These are phyloP conservation scores for Oscheius myriophilus DNA, from an alignment of 2,888 invertebrate genomes.

Conservation along the genomic window DNA sequence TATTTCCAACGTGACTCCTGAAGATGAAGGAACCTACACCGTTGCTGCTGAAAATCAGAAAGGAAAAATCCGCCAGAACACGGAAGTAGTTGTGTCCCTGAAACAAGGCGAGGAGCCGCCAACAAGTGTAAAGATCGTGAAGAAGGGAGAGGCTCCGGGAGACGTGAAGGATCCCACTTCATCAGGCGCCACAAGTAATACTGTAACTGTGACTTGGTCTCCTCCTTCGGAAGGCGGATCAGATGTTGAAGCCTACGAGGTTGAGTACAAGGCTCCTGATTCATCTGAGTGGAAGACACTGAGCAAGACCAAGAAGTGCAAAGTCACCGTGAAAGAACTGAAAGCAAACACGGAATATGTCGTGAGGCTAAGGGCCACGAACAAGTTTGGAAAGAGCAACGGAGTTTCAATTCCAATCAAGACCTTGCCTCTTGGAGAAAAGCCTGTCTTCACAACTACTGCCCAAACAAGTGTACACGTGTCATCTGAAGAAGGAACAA, in stretches of 20 bases:
- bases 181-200: slow-evolving; percentile 32
- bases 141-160: slow-evolving; percentile 37
- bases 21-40: slow-evolving; percentile 93
- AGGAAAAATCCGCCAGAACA: slow-evolving; percentile 52
- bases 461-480: slow-evolving; percentile 34
- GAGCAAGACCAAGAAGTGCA: slow-evolving; percentile 37
- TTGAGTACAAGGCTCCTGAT: slow-evolving; percentile 57
- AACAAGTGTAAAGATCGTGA: slow-evolving; percentile 35
- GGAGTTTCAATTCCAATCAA: slow-evolving; percentile 38
- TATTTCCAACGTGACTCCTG: slow-evolving; percentile 89
- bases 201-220: slow-evolving; percentile 43
- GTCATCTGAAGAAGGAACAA: slow-evolving; percentile 46
- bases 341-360: slow-evolving; percentile 58
- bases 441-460: slow-evolving; percentile 38
- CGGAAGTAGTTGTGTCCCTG: slow-evolving; percentile 43
- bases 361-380: slow-evolving; percentile 52
- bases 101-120: slow-evolving; percentile 34
- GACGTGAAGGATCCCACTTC: slow-evolving; percentile 32
- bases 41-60: slow-evolving; percentile 76
- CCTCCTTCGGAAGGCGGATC: slow-evolving; percentile 34
- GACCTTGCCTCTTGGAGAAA: slow-evolving; percentile 38
- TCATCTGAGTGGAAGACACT: slow-evolving; percentile 42
- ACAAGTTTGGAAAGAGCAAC: slow-evolving; percentile 30
- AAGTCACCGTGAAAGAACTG: slow-evolving; percentile 32
- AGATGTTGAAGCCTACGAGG: slow-evolving; percentile 40